phyloP scores from a whole-genome alignment of 2,888 invertebrate species.

The Dolichomitus sp. region DNA sequence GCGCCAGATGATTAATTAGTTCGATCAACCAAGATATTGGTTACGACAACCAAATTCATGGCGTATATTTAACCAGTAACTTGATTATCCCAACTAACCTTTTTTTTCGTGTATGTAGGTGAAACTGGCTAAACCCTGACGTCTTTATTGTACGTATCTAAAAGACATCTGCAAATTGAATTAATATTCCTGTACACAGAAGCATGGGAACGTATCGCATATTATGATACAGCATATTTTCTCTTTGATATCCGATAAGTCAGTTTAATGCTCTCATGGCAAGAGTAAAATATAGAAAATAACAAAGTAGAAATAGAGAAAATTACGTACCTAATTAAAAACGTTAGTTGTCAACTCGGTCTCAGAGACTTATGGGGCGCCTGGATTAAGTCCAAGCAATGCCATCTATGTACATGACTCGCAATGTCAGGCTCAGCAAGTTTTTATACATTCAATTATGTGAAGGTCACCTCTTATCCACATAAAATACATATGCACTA shows the following conservation, averaged over 20 bases:
- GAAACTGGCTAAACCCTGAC: slow-evolving; percentile 41
- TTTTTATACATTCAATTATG: neutral
- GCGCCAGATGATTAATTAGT: no score
- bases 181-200: slow-evolving; percentile 15
- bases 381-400: neutral
- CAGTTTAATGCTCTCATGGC: no score
- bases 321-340: neutral
- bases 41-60: no score
- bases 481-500: no score
- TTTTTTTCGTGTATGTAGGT: no score
- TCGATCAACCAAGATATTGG: no score
- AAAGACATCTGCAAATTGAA: slow-evolving; percentile 14
- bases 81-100: no score
- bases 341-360: neutral
- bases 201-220: neutral
- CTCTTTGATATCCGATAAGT: neutral
- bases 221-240: neutral
- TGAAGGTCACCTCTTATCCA: neutral
- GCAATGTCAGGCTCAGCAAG: neutral
- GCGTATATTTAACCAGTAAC: no score
- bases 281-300: neutral
- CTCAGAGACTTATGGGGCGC: neutral
- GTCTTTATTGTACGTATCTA: slow-evolving; percentile 17
- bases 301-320: neutral
- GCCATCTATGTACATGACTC: neutral